Conservation (phyloP, 2,113 vertebrate species). For the Dipodomys merriami region DNA sequence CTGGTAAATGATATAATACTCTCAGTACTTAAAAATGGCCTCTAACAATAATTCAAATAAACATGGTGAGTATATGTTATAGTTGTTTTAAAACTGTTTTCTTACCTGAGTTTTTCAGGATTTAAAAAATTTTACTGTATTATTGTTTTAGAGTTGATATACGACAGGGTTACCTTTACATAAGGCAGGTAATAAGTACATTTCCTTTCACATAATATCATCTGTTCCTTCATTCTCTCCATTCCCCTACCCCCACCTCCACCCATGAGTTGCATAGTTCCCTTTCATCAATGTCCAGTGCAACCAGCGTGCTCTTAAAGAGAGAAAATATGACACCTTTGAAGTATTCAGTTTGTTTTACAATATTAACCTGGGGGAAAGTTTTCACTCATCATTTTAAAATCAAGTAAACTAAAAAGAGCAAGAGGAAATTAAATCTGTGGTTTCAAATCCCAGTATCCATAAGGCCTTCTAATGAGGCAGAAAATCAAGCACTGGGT, state of each 20-base stretch:
- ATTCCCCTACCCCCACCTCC: too few species aligned
- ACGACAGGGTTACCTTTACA: too few species aligned
- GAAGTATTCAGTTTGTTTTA: background rate
- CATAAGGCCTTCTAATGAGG: background rate
- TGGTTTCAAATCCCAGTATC: background rate
- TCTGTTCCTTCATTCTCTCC: too few species aligned
- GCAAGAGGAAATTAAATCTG: background rate
- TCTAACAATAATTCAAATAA: background rate
- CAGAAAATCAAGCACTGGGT: background rate
- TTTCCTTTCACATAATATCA: too few species aligned
- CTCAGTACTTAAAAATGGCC: background rate
- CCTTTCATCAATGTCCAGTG: too few species aligned
- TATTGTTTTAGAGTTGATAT: too few species aligned
- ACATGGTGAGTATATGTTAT: background rate
- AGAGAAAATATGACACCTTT: background rate
- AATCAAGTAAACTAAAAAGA: background rate
- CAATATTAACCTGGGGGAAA: background rate
- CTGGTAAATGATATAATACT: background rate
- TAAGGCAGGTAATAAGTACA: too few species aligned
- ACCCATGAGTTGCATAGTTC: too few species aligned
- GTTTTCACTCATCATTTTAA: conserved; percentile 34
- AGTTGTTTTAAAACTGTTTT: background rate
- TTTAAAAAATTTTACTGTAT: too few species aligned
- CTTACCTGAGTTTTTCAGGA: background rate
- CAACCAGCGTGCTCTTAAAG: background rate